Percentiles rank a stretch among this genome's conserved stretches.
Conservation (phyloP, 2,888 invertebrate species). For the Lypha dubia region DNA sequence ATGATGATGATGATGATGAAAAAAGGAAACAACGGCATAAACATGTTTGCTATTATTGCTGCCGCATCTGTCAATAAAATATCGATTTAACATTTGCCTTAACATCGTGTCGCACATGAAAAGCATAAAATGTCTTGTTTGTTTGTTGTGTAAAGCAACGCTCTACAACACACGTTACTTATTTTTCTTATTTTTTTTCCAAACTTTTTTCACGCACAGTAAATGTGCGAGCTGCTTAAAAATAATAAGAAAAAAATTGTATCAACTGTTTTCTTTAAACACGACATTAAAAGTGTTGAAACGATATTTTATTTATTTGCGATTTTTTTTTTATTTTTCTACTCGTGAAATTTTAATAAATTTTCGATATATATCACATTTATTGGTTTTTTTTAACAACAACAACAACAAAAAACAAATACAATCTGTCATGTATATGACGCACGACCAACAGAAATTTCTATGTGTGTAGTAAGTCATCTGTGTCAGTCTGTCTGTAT, state of each 20-base stretch:
- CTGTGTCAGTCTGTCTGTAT: background rate
- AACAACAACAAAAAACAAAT: constrained; percentile 62
- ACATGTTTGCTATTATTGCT: constrained; percentile 71
- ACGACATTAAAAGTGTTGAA: constrained; percentile 74
- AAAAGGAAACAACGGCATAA: constrained; percentile 66
- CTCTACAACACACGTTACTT: constrained; percentile 38
- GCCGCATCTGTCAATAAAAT: constrained; percentile 74
- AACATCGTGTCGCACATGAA: constrained; percentile 73
- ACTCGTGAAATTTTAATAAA: constrained; percentile 69
- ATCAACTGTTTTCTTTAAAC: constrained; percentile 68
- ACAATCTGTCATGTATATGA: constrained; percentile 74
- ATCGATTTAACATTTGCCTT: constrained; percentile 73
- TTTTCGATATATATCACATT: constrained; percentile 58
- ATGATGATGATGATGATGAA: background rate
- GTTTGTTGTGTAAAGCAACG: constrained; percentile 69
- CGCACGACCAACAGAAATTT: constrained; percentile 70
- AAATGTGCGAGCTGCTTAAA: constrained; percentile 39
- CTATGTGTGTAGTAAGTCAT: background rate
- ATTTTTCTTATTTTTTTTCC: constrained; percentile 40
- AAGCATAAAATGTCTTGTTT: constrained; percentile 72
- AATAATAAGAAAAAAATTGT: constrained; percentile 44
- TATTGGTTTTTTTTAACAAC: constrained; percentile 31
- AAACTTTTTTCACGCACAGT: constrained; percentile 62
- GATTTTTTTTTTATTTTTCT: constrained; percentile 20
- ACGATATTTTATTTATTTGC: constrained; percentile 62